Evolutionary conservation across 2,797 vertebrate species (phyloP).

Genomic region (Scomberomorus guttatus): DNA sequence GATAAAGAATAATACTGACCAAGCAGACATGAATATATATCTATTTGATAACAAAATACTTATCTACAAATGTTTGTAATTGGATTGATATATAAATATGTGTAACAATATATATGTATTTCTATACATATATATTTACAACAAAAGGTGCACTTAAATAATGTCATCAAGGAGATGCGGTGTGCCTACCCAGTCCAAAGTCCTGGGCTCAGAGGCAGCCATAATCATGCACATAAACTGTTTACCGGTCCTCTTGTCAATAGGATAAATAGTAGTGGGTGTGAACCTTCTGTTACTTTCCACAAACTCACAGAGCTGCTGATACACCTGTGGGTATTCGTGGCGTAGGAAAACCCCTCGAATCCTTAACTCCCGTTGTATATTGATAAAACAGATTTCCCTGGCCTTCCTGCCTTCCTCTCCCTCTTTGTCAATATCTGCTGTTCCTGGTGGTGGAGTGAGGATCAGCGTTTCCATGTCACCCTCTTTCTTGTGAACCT

Average conservation of each 20-base stretch:
- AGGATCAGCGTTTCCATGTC: conserved; percentile 98
- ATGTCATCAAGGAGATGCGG: conserved; percentile 97
- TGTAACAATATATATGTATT: conserved; percentile 84
- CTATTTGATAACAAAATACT: conserved; percentile 82
- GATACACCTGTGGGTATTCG: conserved; percentile 94
- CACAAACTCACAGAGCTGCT: conserved; percentile 98
- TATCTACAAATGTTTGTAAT: conserved; percentile 85
- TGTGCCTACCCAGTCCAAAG: conserved; percentile 98
- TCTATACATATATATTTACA: conserved; percentile 81
- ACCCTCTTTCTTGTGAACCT: conserved; percentile 89
- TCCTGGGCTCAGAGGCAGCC: conserved; percentile 97
- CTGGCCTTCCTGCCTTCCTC: conserved; percentile 95
- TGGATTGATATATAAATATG: conserved; percentile 83
- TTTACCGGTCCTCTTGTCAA: conserved; percentile 97
- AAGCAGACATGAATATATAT: conserved; percentile 76
- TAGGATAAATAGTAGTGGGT: conserved; percentile 98
- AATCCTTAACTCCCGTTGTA: conserved; percentile 95
- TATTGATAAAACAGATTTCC: conserved; percentile 98
- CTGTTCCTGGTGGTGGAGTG: conserved; percentile 95
- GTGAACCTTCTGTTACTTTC: conserved; percentile 96
- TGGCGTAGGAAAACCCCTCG: conserved; percentile 97
- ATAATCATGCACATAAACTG: conserved; percentile 99
- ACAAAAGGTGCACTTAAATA: conserved; percentile 89
- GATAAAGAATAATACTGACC: conserved; percentile 82
- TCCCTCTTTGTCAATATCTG: conserved; percentile 95